phyloP scores from a whole-genome alignment of 2,797 vertebrate species.

The Malurus splendens region DNA sequence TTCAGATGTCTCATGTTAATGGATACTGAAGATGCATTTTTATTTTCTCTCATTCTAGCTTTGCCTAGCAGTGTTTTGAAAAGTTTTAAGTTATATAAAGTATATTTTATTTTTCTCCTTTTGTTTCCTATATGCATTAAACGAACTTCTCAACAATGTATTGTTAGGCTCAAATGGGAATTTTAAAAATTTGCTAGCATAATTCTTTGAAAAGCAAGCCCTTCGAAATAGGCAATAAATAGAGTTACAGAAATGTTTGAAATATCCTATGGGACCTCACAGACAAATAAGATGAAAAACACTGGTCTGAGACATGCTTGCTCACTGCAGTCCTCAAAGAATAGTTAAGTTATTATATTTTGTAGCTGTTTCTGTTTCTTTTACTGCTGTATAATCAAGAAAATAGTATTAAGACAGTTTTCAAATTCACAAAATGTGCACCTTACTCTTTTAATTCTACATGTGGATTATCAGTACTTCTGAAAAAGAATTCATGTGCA shows the following conservation, averaged over 20 bases:
- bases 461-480: neutral
- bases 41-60: constrained; percentile 35
- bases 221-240: constrained; percentile 6
- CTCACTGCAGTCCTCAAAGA: neutral
- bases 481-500: neutral
- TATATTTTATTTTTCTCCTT: neutral
- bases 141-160: neutral
- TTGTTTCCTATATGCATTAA: neutral
- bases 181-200: neutral
- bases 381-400: neutral
- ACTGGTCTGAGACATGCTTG: neutral
- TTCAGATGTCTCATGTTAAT: constrained; percentile 42
- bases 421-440: neutral
- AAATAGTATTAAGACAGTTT: neutral
- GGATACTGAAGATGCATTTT: constrained; percentile 9
- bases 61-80: constrained; percentile 29
- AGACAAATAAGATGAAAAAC: neutral
- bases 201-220: constrained; percentile 31
- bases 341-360: neutral
- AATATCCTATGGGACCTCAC: neutral
- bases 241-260: neutral
- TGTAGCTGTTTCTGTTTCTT: neutral
- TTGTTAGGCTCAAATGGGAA: neutral
- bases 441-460: neutral
- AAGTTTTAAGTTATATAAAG: constrained; percentile 20